Evolutionary conservation across 2,888 invertebrate species (phyloP), one percentile per base, ranked within the genome.

Genomic region (Calliphora vomitoria): DNA sequence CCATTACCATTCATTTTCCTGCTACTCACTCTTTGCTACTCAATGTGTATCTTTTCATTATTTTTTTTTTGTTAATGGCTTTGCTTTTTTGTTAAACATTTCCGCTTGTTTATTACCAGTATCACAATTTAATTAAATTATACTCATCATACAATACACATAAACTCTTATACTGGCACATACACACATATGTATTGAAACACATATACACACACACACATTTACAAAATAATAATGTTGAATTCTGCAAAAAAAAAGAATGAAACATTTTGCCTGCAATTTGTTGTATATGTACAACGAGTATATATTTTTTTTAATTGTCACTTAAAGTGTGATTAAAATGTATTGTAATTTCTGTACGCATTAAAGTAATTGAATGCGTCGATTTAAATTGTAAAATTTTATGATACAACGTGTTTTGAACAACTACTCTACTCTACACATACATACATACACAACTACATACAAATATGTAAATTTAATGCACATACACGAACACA

Each of bases 241-340:
- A n/a, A 35, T 35, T 89, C 13, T 8, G 44, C 88, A 90, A 90
- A 88, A 87, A 35, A 20, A 41, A 66, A 66, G 31, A 47, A 25
- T 38, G 18, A 50, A 4, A 31, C 15, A 66, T 79, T 68, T 69
- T 62, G 69, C 75, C 55, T 47, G 75, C 53, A 75, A 60, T 85
- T 80, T 58, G 31, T 25, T 60, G 35, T 50, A 50, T 25, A 41
- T 11, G 50, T n/a, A 20, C 6, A 15, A 50, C 13, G 13, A 5
- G 25, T 58, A 20, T 41, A 13, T 62, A 58, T 69, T 25, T 89
- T 90, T 90, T 91, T 91, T 91, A 91, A 91, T 91, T 90, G 90
- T 90, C 90, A 91, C 90, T 91, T 91, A 89, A 91, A 91, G 89
- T 90, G 91, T 89, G 89, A 89, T 91, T 90, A 89, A 90, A 89